These are phyloP conservation scores for Acanthoscelides obtectus DNA, from an alignment of 2,888 invertebrate species.

Conservation along the genomic window DNA sequence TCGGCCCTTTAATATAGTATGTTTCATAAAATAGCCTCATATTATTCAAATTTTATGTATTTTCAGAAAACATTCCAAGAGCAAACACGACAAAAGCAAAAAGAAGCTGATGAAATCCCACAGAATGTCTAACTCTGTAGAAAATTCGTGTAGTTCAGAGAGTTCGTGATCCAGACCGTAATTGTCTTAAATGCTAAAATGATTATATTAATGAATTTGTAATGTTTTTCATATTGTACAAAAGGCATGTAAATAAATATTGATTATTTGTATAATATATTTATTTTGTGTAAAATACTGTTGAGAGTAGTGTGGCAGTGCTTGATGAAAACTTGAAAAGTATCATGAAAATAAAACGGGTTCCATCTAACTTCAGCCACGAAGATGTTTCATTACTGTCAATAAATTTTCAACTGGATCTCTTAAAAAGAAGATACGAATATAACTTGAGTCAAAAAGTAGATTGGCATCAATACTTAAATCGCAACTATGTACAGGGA, in stretches of 20 bases:
- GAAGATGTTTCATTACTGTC: too few relatives aligned
- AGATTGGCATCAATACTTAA: too few relatives aligned
- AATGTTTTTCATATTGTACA: not conserved
- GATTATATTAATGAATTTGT: not conserved
- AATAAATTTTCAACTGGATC: too few relatives aligned
- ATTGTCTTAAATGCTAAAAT: not conserved
- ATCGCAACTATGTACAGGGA: too few relatives aligned
- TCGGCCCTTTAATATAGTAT: too few relatives aligned
- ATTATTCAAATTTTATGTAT: too few relatives aligned
- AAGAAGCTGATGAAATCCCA: not conserved
- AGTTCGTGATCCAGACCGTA: slow-evolving; percentile 20
- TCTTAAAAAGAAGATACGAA: too few relatives aligned
- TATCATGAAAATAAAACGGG: not conserved
- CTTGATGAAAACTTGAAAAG: not conserved
- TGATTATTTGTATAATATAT: slow-evolving; percentile 2
- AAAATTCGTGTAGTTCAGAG: slow-evolving; percentile 19
- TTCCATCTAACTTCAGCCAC: not conserved
- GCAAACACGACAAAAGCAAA: not conserved
- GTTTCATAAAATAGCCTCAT: too few relatives aligned
- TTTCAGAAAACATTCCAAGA: not conserved
- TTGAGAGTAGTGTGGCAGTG: not conserved
- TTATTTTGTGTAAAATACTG: slow-evolving; percentile 4
- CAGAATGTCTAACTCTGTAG: not conserved
- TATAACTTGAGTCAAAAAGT: too few relatives aligned
- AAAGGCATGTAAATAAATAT: not conserved